Evolutionary conservation across 2,113 vertebrate species (phyloP).

Genomic region (Lipotes vexillifer): DNA sequence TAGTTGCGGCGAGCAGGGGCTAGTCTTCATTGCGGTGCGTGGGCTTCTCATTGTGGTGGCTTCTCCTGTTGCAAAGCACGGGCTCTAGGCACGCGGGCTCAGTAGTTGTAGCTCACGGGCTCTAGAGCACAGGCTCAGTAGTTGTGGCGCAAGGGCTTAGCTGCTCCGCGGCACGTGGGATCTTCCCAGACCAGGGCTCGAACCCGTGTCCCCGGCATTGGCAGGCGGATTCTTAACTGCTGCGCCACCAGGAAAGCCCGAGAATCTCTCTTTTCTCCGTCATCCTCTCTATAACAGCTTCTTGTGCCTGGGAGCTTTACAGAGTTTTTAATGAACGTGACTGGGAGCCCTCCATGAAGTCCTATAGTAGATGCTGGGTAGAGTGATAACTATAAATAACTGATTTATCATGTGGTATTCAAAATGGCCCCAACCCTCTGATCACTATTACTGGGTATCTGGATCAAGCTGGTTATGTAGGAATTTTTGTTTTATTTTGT

Average conservation of each 20-base stretch:
- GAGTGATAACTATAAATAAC: neutral
- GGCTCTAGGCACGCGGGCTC: too few species aligned
- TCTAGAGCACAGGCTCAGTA: too few species aligned
- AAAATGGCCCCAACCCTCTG: neutral
- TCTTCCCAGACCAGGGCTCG: too few species aligned
- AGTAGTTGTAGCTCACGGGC: too few species aligned
- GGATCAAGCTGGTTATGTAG: neutral
- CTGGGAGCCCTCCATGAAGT: neutral
- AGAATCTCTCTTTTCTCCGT: neutral
- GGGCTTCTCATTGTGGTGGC: too few species aligned
- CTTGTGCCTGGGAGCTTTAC: neutral
- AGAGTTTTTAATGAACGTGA: neutral
- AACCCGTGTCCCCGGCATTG: too few species aligned
- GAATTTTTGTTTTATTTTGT: neutral
- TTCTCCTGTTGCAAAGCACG: too few species aligned
- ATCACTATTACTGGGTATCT: neutral
- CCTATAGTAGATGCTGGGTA: neutral
- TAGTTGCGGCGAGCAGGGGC: fast-evolving
- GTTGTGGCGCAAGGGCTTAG: too few species aligned
- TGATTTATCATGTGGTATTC: neutral
- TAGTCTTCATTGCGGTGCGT: fast-evolving
- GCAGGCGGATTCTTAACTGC: too few species aligned
- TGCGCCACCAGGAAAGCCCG: too few species aligned
- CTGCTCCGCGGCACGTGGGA: too few species aligned
- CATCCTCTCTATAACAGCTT: neutral